These are phyloP conservation scores for Caenorhabditis afra DNA, from an alignment of 2,888 invertebrate genomes.

Conservation along the genomic window DNA sequence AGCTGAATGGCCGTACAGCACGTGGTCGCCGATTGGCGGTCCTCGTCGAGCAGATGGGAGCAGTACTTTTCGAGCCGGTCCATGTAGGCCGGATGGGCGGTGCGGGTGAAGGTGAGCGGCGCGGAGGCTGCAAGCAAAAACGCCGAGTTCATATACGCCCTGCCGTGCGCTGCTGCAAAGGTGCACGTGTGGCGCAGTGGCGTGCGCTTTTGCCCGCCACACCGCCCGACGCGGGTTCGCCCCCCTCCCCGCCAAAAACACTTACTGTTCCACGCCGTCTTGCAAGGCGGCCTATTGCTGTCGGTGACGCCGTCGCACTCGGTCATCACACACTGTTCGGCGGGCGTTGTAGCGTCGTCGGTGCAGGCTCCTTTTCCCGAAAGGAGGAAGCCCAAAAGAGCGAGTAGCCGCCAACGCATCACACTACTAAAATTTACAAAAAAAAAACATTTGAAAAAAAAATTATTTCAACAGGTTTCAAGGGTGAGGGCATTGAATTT, in stretches of 20 bases:
- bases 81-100: constrained; percentile 2
- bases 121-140: constrained; percentile 11
- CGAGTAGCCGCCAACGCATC: too few relatives aligned
- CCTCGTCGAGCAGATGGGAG: constrained; percentile 27
- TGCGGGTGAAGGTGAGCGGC: constrained; percentile 21
- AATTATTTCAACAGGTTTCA: too few relatives aligned
- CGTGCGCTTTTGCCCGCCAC: too few relatives aligned
- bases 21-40: constrained; percentile 10
- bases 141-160: too few relatives aligned
- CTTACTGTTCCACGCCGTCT: constrained; percentile 19
- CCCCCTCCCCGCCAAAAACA: background rate
- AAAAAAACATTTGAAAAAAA: too few relatives aligned
- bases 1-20: constrained; percentile 41
- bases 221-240: too few relatives aligned
- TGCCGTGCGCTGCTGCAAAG: too few relatives aligned
- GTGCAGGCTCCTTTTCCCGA: too few relatives aligned
- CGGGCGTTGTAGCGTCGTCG: background rate
- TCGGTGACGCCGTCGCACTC: constrained; percentile 20
- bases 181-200: too few relatives aligned
- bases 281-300: constrained; percentile 29
- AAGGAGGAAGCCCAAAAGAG: too few relatives aligned
- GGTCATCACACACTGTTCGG: constrained; percentile 34
- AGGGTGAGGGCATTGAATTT: too few relatives aligned
- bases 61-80: constrained; percentile 34
- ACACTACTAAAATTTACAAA: too few relatives aligned